Base-by-base conservation (phyloP, 2,797 vertebrate species). In the Falco berigora region DNA sequence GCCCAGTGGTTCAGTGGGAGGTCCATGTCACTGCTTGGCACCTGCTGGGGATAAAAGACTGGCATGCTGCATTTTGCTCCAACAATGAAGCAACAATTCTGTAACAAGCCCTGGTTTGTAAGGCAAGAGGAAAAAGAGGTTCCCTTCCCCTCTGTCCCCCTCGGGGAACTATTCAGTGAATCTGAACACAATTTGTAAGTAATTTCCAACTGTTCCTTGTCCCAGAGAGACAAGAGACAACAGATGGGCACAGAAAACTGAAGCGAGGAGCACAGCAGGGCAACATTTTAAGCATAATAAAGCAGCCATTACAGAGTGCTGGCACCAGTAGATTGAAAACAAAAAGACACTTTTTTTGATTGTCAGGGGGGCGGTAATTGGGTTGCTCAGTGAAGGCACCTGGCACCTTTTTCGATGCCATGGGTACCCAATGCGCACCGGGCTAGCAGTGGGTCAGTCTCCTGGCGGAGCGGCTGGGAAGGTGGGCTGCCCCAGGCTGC, bases 191-290 rank as follows among this genome's bases (percentile, higher is more conserved):
- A 79, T 90, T 66, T 95, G 8, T 62, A 82, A 86, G 67, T 4
- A n/a, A 44, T 61, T 94, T 92, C 88, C 88, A 95, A 83, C 61
- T 58, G 64, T 21, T 95, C 78, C 68, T 74, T 30, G 6, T 77
- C 90, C 92, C 95, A 83, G 61, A 80, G 94, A 94, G 85, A 71
- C 49, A 21, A 24, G 6, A 92, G 44, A 50, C 49, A 69, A 79
- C 94, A 95, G 93, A 95, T 75, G 92, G 92, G 83, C 68, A 75
- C 34, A 25, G 73, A 21, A 55, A 63, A 93, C 49, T 16, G 52
- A 73, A 71, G 68, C 1, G 75, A 71, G 56, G 52, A 96, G 80
- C 73, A 84, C 80, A 93, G 91, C 89, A 89, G 86, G 83, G 75
- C 88, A 95, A 73, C 64, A 72, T 88, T 71, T 88, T 71, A 92